phyloP scores from a whole-genome alignment of 2,888 invertebrate species.

The Amitus sp. region DNA sequence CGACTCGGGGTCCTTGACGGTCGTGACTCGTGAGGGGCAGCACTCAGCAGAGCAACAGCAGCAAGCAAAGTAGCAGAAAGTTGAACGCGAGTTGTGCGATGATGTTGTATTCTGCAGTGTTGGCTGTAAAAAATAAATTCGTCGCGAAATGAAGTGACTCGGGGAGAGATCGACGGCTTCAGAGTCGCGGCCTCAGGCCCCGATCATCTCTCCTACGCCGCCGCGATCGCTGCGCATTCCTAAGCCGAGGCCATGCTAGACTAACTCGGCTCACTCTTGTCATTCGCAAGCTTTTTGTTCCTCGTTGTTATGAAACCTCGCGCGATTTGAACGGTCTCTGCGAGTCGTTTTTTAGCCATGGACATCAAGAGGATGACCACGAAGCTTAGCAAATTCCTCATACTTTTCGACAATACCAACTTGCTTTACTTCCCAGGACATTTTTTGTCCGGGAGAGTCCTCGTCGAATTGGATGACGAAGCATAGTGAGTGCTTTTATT shows the following conservation, averaged over 20 bases:
- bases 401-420: conserved; percentile 93
- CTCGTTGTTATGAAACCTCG: neutral
- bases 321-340: conserved; percentile 3
- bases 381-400: conserved; percentile 91
- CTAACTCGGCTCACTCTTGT: conserved; percentile 8
- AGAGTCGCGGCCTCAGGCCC: neutral
- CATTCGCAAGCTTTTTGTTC: neutral
- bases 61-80: neutral
- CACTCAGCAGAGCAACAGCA: conserved; percentile 7
- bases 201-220: neutral
- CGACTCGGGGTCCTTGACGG: conserved; percentile 30
- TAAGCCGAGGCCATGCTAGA: conserved; percentile 5
- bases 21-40: neutral
- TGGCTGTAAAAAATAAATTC: too few species aligned
- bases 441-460: conserved; percentile 89
- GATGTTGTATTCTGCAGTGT: conserved; percentile 7
- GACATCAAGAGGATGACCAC: conserved; percentile 73
- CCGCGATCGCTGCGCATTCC: neutral
- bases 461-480: conserved; percentile 93
- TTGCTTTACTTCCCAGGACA: conserved; percentile 93
- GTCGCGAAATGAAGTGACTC: conserved; percentile 1
- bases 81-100: neutral
- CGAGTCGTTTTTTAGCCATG: conserved; percentile 1
- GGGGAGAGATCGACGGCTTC: too few species aligned
- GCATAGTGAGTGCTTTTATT: conserved; percentile 68